These are phyloP conservation scores for Cryptoleucopteryx plumbea DNA, from an alignment of 2,113 vertebrate species.

Conservation along the genomic window DNA sequence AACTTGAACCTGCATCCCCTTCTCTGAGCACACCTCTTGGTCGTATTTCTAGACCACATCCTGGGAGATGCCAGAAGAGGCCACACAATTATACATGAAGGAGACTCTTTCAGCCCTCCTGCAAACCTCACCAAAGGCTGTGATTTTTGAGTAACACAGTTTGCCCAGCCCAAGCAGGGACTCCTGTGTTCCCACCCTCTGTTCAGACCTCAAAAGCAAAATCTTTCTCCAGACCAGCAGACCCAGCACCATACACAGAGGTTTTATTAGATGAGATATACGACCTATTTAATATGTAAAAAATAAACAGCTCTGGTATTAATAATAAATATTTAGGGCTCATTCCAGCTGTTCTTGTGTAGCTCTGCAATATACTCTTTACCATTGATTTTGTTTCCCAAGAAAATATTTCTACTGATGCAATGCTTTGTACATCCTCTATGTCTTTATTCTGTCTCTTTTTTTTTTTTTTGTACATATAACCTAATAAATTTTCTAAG, in stretches of 20 bases:
- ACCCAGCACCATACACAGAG: not conserved
- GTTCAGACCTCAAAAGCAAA: not conserved
- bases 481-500: not conserved
- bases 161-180: not conserved
- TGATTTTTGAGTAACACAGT: not conserved
- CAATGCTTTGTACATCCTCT: not conserved
- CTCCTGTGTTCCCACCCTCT: not conserved
- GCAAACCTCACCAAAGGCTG: too few species aligned
- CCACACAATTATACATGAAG: accelerated
- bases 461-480: not conserved
- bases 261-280: constrained; percentile 9
- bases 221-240: not conserved
- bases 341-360: not conserved
- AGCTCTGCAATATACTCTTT: not conserved
- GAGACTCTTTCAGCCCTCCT: not conserved
- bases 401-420: not conserved
- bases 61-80: not conserved
- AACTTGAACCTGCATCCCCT: not conserved
- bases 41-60: not conserved
- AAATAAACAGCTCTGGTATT: constrained; percentile 51
- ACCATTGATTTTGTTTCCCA: not conserved
- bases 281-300: constrained; percentile 61
- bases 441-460: not conserved
- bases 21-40: not conserved
- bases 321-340: constrained; percentile 64